phyloP scores from a whole-genome alignment of 2,888 invertebrate species.

The Nymphalis c-album region DNA sequence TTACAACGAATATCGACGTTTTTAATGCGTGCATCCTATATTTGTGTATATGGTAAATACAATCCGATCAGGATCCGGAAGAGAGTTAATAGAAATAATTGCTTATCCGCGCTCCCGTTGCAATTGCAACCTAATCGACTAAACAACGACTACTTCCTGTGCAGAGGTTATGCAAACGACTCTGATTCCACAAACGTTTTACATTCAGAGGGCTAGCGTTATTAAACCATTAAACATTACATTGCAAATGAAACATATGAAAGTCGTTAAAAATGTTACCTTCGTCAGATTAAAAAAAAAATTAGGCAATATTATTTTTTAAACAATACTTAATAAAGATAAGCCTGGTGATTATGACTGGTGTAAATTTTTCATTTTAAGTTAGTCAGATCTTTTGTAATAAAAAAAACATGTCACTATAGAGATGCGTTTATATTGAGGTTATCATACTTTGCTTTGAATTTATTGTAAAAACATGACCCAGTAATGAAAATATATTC shows the following conservation, averaged over 20 bases:
- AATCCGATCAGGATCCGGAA: conserved; percentile 31
- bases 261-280: too few species aligned
- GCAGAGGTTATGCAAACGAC: conserved; percentile 21
- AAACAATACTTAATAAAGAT: too few species aligned
- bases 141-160: conserved; percentile 29
- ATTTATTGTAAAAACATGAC: conserved; percentile 27
- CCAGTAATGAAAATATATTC: conserved; percentile 37
- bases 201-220: conserved; percentile 11
- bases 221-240: not conserved
- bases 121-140: conserved; percentile 30
- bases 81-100: conserved; percentile 33
- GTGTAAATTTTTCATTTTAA: too few species aligned
- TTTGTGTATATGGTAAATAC: conserved; percentile 17
- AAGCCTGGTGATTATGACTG: too few species aligned
- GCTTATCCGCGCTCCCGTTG: conserved; percentile 25
- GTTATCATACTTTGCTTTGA: not conserved
- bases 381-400: too few species aligned
- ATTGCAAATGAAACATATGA: not conserved
- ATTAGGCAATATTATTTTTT: too few species aligned
- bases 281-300: too few species aligned
- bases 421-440: too few species aligned
- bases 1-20: too few species aligned
- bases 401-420: too few species aligned
- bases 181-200: conserved; percentile 25
- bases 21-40: not conserved